Conservation (phyloP, 1,140 invertebrate species). For the Zaprionus kolodkinae region DNA sequence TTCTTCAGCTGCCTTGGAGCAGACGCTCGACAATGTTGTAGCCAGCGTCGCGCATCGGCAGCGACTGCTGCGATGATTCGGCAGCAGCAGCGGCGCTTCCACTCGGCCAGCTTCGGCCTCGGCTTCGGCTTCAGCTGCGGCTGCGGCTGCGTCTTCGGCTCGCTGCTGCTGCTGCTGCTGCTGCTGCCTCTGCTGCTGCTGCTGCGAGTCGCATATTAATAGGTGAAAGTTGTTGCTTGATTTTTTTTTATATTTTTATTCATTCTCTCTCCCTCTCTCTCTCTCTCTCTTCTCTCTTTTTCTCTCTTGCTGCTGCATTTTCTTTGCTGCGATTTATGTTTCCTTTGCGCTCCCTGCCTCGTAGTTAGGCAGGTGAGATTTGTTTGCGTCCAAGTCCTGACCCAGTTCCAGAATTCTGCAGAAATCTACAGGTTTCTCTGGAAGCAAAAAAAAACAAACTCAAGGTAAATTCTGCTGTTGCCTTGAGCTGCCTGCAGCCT, state of each 20-base stretch:
- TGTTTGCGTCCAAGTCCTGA: slow-evolving; percentile 37
- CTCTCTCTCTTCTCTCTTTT: slow-evolving; percentile 16
- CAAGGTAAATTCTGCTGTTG: slow-evolving; percentile 33
- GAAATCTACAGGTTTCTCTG: neutral
- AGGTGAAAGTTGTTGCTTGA: slow-evolving; percentile 84
- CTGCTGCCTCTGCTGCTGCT: slow-evolving; percentile 62
- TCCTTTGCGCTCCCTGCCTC: slow-evolving; percentile 40
- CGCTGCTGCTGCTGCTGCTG: slow-evolving; percentile 55
- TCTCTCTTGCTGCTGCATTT: slow-evolving; percentile 14
- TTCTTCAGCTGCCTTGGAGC: neutral
- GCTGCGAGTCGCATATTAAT: slow-evolving; percentile 84
- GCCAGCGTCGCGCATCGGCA: slow-evolving; percentile 65
- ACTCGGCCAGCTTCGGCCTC: neutral
- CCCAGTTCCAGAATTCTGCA: slow-evolving; percentile 24
- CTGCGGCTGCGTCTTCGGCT: slow-evolving; percentile 16
- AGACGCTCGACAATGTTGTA: slow-evolving; percentile 33
- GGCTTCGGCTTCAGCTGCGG: neutral
- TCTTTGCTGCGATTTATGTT: slow-evolving; percentile 60
- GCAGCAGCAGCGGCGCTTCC: slow-evolving; percentile 20
- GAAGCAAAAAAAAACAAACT: neutral
- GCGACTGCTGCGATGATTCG: slow-evolving; percentile 59
- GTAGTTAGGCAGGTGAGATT: slow-evolving; percentile 13
- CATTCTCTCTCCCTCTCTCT: slow-evolving; percentile 48
- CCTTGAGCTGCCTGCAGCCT: slow-evolving; percentile 20
- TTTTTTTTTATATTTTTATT: slow-evolving; percentile 38